Conservation (phyloP, 2,113 vertebrate genomes). For the Mustela lutreola region DNA sequence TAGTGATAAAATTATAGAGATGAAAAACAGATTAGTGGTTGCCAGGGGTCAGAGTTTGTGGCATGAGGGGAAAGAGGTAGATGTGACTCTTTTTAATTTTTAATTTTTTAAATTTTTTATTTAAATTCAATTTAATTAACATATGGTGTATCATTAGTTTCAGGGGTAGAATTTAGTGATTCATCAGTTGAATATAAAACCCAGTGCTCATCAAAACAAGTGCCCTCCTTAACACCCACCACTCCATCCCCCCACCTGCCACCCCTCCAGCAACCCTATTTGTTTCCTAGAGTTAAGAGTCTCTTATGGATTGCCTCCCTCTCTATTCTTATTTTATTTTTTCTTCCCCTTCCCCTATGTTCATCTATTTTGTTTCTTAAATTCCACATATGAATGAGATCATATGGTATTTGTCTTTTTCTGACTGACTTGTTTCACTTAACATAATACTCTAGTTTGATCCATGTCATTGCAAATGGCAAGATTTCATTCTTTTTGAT, state of each 20-base stretch:
- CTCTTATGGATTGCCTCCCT: background rate
- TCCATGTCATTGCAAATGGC: background rate
- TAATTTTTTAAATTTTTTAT: background rate
- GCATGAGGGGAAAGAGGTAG: background rate
- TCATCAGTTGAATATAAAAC: background rate
- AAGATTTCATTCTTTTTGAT: background rate
- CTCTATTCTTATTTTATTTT: background rate
- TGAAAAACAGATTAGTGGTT: slow-evolving; percentile 16
- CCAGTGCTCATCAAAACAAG: background rate
- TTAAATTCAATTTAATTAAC: background rate
- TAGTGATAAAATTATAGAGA: slow-evolving; percentile 40
- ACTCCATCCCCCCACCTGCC: background rate
- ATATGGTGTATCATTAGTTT: background rate
- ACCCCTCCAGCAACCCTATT: background rate
- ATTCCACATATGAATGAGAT: background rate
- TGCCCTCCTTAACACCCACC: background rate
- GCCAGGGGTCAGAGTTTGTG: background rate
- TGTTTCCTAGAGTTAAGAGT: background rate
- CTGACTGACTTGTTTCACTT: background rate
- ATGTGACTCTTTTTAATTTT: background rate
- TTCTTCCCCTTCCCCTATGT: background rate
- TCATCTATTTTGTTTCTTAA: background rate
- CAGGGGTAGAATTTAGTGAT: background rate
- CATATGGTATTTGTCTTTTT: background rate
- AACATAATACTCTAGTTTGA: background rate